Conservation (phyloP, 2,888 invertebrate species). For the Hypselothyrea guttata region DNA sequence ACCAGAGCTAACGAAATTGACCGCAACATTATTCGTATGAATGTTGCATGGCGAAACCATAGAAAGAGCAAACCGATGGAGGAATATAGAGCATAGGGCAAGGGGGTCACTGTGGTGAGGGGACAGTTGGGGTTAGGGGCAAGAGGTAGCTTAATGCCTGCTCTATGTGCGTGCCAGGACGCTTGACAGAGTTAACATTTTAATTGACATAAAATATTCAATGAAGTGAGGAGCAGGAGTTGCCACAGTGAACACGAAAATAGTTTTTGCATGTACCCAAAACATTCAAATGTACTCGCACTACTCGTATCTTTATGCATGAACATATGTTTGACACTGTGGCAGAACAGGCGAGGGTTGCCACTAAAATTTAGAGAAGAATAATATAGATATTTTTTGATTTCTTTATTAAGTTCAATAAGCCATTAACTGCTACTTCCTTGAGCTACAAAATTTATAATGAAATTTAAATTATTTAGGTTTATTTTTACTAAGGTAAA, state of each 20-base stretch:
- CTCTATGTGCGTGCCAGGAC: constrained; percentile 55
- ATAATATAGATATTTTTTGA: too few species aligned
- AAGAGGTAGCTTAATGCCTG: constrained; percentile 18
- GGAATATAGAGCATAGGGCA: background rate
- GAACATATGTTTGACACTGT: constrained; percentile 18
- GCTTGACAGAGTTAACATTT: constrained; percentile 76
- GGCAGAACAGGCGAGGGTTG: background rate
- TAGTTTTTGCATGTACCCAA: constrained; percentile 62
- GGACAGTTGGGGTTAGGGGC: background rate
- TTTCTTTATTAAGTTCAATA: too few species aligned
- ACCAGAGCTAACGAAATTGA: constrained; percentile 62
- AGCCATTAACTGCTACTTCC: too few species aligned
- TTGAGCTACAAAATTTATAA: too few species aligned
- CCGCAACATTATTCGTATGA: constrained; percentile 71
- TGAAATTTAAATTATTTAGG: too few species aligned
- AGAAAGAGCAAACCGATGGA: constrained; percentile 3
- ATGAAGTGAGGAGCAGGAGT: constrained; percentile 24
- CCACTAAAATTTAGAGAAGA: too few species aligned
- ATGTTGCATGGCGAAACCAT: constrained; percentile 56
- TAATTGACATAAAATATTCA: constrained; percentile 78
- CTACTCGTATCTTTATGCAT: background rate
- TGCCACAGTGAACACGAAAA: constrained; percentile 55
- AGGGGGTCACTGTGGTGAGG: background rate
- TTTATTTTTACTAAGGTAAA: too few species aligned
- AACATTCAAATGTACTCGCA: constrained; percentile 12